Percentiles rank a stretch among this genome's conserved stretches.
phyloP scores from a whole-genome alignment of 1,140 invertebrate genomes.

The Branchinecta lindahli region DNA sequence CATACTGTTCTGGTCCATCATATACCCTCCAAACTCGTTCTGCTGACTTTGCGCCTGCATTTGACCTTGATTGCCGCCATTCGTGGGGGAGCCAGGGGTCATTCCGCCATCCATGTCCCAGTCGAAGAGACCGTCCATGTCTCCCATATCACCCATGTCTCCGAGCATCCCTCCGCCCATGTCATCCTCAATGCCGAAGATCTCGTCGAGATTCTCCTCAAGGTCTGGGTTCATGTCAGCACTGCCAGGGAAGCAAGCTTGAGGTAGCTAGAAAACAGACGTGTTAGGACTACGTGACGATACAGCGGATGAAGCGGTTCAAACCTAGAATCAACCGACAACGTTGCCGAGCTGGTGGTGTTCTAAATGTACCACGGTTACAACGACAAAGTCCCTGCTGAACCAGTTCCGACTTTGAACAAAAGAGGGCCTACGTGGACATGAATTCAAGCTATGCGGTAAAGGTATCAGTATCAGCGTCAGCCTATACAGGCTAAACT shows the following conservation, averaged over 20 bases:
- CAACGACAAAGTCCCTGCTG: no score
- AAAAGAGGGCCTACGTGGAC: no score
- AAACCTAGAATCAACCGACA: no score
- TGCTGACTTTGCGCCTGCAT: constrained; percentile 21
- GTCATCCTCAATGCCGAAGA: constrained; percentile 49
- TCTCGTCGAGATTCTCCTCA: constrained; percentile 52
- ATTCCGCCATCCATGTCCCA: constrained; percentile 22
- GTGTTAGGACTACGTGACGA: no score
- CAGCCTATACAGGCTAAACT: no score
- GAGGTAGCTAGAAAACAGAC: constrained; percentile 13
- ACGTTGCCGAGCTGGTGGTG: no score
- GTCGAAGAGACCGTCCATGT: constrained; percentile 51
- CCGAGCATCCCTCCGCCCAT: constrained; percentile 55
- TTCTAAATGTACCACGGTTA: no score
- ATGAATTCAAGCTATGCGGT: no score
- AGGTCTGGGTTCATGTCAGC: constrained; percentile 37
- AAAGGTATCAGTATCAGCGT: no score
- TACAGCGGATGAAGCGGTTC: no score
- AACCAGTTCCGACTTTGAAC: no score
- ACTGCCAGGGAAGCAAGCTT: constrained; percentile 15
- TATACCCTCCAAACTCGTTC: background rate
- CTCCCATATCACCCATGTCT: constrained; percentile 28
- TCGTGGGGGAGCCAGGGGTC: constrained; percentile 24
- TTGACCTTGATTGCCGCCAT: constrained; percentile 27
- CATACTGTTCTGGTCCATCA: background rate